A percentile compares a stretch with the other conserved stretches of the same genome.
Evolutionary conservation across 2,888 invertebrate genomes (phyloP).

Genomic region (Chrysotoxum bicinctum): DNA sequence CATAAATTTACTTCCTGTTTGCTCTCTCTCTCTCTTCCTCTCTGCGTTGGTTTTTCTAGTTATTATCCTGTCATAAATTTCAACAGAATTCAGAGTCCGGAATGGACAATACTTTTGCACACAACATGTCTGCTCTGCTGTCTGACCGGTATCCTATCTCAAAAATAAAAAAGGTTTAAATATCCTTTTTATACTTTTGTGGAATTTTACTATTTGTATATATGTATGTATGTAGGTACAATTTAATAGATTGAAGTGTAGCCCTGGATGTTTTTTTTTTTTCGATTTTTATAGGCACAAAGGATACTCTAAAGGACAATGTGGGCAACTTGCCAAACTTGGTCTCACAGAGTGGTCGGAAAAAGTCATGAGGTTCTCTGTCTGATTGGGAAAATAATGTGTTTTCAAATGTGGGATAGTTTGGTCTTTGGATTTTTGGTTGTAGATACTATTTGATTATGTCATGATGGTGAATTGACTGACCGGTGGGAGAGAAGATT

Average conservation of each 20-base stretch:
- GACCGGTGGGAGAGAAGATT: background rate
- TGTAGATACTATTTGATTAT: background rate
- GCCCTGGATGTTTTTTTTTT: background rate
- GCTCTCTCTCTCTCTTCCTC: background rate
- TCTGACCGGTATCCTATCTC: background rate
- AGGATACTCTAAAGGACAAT: background rate
- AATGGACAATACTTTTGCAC: constrained; percentile 20
- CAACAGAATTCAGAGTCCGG: constrained; percentile 30
- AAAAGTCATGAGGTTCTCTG: background rate
- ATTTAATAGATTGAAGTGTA: constrained; percentile 39
- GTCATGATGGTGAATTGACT: constrained; percentile 1
- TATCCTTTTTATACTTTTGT: constrained; percentile 36
- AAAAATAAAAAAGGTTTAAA: constrained; percentile 12
- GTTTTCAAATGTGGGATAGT: constrained; percentile 5
- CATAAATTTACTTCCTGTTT: constrained; percentile 52
- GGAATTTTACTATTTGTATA: no score
- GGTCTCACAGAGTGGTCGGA: background rate
- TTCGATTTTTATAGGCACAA: background rate
- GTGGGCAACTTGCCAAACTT: constrained; percentile 11
- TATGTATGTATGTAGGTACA: background rate
- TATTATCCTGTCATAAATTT: constrained; percentile 62
- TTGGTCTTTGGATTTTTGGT: constrained; percentile 3
- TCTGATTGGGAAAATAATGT: constrained; percentile 9
- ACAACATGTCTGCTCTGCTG: constrained; percentile 33
- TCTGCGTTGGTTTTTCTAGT: constrained; percentile 40